These are phyloP conservation scores for Ophion ellenae DNA, from an alignment of 2,888 invertebrate species.

Conservation along the genomic window DNA sequence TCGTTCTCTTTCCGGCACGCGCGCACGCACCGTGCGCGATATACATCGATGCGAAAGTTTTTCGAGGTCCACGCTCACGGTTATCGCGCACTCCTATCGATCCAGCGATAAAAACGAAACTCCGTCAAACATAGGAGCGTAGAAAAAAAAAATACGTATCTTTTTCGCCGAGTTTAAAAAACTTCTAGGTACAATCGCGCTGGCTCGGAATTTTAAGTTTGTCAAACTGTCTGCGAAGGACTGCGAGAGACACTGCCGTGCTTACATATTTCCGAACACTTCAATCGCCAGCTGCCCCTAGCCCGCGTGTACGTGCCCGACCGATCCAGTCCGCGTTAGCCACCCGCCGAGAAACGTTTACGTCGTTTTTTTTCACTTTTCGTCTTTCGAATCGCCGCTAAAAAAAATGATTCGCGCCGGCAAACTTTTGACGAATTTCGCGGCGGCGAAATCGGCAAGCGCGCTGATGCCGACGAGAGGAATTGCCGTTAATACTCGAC, in stretches of 20 bases:
- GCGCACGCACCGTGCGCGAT: slow-evolving; percentile 22
- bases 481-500: slow-evolving; percentile 37
- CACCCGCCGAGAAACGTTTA: not conserved
- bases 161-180: not conserved
- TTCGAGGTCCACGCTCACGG: not conserved
- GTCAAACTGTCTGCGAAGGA: slow-evolving; percentile 23
- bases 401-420: slow-evolving; percentile 38
- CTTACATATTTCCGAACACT: slow-evolving; percentile 15
- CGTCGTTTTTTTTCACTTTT: not conserved
- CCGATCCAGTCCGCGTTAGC: slow-evolving; percentile 2
- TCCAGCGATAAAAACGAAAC: slow-evolving; percentile 32
- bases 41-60: slow-evolving; percentile 17
- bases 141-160: not conserved
- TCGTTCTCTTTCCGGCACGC: not conserved
- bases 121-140: not conserved
- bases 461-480: slow-evolving; percentile 15
- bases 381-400: not conserved
- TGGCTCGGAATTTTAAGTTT: slow-evolving; percentile 12
- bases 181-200: not conserved
- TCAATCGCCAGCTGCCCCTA: slow-evolving; percentile 37
- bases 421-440: slow-evolving; percentile 48
- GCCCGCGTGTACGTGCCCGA: slow-evolving; percentile 2
- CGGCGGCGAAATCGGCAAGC: slow-evolving; percentile 19
- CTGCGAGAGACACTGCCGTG: not conserved
- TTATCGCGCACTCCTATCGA: slow-evolving; percentile 32